A percentile compares a stretch with the other conserved stretches of the same genome.
Conservation (phyloP, 1,140 invertebrate genomes). For the Camponotus vicinus region DNA sequence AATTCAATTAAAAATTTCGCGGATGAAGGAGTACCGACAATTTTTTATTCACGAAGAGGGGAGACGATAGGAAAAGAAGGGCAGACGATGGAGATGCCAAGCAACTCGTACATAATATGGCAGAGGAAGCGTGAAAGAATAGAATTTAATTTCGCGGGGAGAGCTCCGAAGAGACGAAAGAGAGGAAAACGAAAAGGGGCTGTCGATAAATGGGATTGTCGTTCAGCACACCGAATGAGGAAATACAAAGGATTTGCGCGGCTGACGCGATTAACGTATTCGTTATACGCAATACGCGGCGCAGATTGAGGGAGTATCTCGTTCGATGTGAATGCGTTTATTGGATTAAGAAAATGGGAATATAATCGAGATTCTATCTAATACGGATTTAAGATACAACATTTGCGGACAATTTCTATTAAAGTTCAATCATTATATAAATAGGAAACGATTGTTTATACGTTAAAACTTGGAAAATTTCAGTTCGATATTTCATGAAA, state of each 20-base stretch:
- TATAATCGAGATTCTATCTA: constrained; percentile 26
- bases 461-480: background rate
- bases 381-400: constrained; percentile 6
- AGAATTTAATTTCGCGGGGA: constrained; percentile 67
- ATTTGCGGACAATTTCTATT: constrained; percentile 12
- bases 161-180: constrained; percentile 15
- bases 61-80: background rate
- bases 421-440: background rate
- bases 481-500: background rate
- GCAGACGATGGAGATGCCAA: background rate
- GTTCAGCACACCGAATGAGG: constrained; percentile 13
- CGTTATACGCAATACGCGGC: background rate
- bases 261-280: constrained; percentile 44
- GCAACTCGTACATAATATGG: constrained; percentile 6
- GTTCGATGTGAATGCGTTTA: constrained; percentile 16
- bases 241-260: constrained; percentile 44
- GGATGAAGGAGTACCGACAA: constrained; percentile 18
- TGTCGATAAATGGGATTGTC: constrained; percentile 61
- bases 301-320: background rate
- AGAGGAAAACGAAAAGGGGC: constrained; percentile 1
- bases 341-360: background rate
- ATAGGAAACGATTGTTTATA: background rate
- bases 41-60: constrained; percentile 11
- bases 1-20: constrained; percentile 47
- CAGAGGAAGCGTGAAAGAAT: constrained; percentile 44